Evolutionary conservation across 2,113 vertebrate species (phyloP).

Genomic region (Chlamydotis undulata): DNA sequence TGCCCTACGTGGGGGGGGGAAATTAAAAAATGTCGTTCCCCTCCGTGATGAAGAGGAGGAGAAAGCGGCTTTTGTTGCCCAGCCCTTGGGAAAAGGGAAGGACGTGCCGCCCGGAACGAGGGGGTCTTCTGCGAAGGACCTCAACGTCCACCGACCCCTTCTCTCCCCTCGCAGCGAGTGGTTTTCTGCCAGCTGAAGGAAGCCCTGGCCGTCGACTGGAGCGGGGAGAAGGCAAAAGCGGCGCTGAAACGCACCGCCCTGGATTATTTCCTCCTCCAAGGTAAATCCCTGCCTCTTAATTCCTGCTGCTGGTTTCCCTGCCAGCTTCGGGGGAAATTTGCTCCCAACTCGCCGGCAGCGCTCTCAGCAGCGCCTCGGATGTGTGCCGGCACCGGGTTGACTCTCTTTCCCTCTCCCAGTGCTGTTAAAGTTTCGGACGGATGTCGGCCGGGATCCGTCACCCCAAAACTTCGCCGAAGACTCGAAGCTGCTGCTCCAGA

Average conservation of each 20-base stretch:
- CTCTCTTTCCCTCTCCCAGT: slow-evolving; percentile 68
- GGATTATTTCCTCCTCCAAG: slow-evolving; percentile 91
- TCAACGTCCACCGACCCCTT: fast-evolving
- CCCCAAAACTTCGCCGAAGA: slow-evolving; percentile 77
- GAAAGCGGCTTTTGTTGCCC: neutral
- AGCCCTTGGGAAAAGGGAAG: neutral
- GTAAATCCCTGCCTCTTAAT: slow-evolving; percentile 57
- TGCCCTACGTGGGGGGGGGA: too few relatives aligned
- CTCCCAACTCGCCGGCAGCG: neutral
- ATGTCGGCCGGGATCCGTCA: slow-evolving; percentile 85
- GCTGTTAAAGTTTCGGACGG: slow-evolving; percentile 88
- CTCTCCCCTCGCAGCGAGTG: slow-evolving; percentile 68
- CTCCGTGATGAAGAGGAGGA: neutral
- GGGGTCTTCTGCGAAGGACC: too few relatives aligned
- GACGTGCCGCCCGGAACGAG: neutral
- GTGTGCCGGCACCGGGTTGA: neutral
- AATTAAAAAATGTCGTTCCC: too few relatives aligned
- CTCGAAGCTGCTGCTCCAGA: slow-evolving; percentile 77
- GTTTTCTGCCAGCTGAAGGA: slow-evolving; percentile 87
- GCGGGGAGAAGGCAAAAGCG: slow-evolving; percentile 80
- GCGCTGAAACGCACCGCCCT: slow-evolving; percentile 80
- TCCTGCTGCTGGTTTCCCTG: neutral
- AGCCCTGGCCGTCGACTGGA: slow-evolving; percentile 87
- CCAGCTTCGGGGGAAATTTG: too few relatives aligned
- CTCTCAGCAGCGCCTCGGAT: slow-evolving; percentile 29